These are phyloP conservation scores for Eupelmus urozonus DNA, from an alignment of 2,888 invertebrate genomes.

Conservation along the genomic window DNA sequence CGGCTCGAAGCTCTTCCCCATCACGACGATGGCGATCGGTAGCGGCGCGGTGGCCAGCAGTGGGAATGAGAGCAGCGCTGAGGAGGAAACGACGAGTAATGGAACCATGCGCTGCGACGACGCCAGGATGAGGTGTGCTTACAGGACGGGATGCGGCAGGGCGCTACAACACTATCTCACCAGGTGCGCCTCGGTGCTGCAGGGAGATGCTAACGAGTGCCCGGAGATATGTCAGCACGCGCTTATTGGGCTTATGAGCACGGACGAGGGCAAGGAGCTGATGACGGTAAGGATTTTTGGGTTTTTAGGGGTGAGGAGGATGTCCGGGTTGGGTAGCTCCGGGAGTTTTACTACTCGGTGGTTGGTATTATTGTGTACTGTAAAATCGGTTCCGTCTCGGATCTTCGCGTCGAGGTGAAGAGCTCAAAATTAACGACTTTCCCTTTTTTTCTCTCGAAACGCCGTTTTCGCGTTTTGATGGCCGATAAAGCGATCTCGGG, in stretches of 20 bases:
- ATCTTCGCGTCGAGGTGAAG: too few relatives aligned
- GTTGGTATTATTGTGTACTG: too few relatives aligned
- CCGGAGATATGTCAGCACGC: slow-evolving; percentile 87
- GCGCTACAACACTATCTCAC: slow-evolving; percentile 88
- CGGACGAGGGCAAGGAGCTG: slow-evolving; percentile 87
- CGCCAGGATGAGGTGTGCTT: slow-evolving; percentile 86
- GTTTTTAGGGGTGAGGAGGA: too few relatives aligned
- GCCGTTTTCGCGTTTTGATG: too few relatives aligned
- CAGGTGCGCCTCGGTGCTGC: slow-evolving; percentile 85
- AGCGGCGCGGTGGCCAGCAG: not conserved
- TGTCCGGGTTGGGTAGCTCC: too few relatives aligned
- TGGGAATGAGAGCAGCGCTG: not conserved
- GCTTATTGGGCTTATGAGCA: slow-evolving; percentile 87
- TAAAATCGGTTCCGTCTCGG: too few relatives aligned
- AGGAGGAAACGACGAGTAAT: slow-evolving; percentile 20
- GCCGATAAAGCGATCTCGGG: too few relatives aligned
- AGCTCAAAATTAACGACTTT: too few relatives aligned
- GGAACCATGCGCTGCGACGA: slow-evolving; percentile 80
- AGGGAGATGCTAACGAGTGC: slow-evolving; percentile 80
- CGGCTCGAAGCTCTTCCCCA: slow-evolving; percentile 31
- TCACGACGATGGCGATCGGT: slow-evolving; percentile 29
- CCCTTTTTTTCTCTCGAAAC: too few relatives aligned
- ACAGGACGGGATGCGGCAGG: slow-evolving; percentile 86
- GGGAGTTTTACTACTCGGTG: too few relatives aligned
- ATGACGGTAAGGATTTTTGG: slow-evolving; percentile 86